phyloP scores from a whole-genome alignment of 2,888 invertebrate genomes.

The Sinhomidia bicolor region DNA sequence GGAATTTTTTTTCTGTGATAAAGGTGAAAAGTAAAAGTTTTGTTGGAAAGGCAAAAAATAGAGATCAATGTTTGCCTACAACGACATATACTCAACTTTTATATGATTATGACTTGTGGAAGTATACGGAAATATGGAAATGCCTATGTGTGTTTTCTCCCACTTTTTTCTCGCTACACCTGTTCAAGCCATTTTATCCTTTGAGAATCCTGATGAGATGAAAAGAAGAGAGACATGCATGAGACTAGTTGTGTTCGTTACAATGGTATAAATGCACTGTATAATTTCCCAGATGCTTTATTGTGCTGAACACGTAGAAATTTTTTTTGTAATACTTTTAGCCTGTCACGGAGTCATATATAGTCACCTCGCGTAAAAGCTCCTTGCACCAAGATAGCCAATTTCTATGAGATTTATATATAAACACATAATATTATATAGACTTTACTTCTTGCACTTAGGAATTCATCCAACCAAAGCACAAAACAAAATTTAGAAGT shows the following conservation, averaged over 20 bases:
- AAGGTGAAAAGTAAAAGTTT: conserved; percentile 38
- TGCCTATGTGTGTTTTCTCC: neutral
- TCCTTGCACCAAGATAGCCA: neutral
- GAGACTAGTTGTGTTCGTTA: neutral
- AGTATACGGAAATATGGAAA: neutral
- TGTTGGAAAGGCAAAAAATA: neutral
- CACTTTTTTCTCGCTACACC: neutral
- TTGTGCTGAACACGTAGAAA: conserved; percentile 8
- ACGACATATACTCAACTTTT: too few species aligned
- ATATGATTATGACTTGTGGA: neutral
- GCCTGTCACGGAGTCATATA: neutral
- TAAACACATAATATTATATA: too few species aligned
- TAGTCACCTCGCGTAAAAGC: neutral
- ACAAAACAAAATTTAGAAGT: conserved; percentile 2
- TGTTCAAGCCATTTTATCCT: conserved; percentile 11
- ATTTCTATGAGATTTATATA: neutral
- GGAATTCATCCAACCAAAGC: neutral
- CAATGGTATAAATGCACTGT: neutral
- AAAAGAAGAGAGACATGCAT: neutral
- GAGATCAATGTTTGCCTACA: neutral
- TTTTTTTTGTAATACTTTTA: conserved; percentile 10
- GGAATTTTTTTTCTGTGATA: conserved; percentile 17
- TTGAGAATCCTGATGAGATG: conserved; percentile 43
- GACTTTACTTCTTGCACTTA: neutral
- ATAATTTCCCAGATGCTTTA: conserved; percentile 32